Base-by-base conservation (phyloP, 53 echinoderm and acorn worm species). In the Arbacia lixula region DNA sequence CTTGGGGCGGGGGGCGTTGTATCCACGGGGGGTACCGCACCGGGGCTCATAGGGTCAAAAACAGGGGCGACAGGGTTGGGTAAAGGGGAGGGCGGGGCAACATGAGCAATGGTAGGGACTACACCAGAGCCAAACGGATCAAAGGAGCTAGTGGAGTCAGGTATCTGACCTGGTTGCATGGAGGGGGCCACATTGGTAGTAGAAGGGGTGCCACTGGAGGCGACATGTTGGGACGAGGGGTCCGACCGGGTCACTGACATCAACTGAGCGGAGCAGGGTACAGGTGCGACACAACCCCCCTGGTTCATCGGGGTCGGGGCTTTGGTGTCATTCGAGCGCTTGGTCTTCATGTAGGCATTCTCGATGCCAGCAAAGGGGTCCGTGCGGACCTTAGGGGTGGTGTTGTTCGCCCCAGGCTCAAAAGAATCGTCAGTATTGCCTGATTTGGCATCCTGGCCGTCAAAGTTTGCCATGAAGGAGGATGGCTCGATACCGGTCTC, bases 311-410 rank as follows among this genome's bases (percentile, higher is more conserved):
- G n/a, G n/a, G n/a, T n/a, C n/a, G n/a, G n/a, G n/a, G n/a, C n/a
- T n/a, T n/a, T n/a, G n/a, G n/a, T n/a, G n/a, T n/a, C n/a, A n/a
- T n/a, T n/a, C n/a, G n/a, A n/a, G n/a, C n/a, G n/a, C 16, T 43
- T 71, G 25, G 71, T 43, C 29, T 5, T 25, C 71, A 71, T 71
- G 46, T 52, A 53, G 28, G 52, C 38, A 53, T 75, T 31, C 36
- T 38, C 75, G 24, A 75, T 75, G 53, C 75, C 75, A 36, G 75
- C 75, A 54, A 75, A 75, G n/a, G 75, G 75, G 36, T 75, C 75
- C n/a, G n/a, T n/a, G n/a, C n/a, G n/a, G 53, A 20, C 3, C 53
- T 75, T 75, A 28, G 2, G 32, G 52, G 50, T 29, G 33, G 22
- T 36, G 11, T 36, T 38, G 38, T 38, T 38, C n/a, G 36, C 66